Percentiles rank a stretch among this genome's conserved stretches.
Conservation (phyloP, 2,797 vertebrate species). For the Pteronotus mesoamericanus region DNA sequence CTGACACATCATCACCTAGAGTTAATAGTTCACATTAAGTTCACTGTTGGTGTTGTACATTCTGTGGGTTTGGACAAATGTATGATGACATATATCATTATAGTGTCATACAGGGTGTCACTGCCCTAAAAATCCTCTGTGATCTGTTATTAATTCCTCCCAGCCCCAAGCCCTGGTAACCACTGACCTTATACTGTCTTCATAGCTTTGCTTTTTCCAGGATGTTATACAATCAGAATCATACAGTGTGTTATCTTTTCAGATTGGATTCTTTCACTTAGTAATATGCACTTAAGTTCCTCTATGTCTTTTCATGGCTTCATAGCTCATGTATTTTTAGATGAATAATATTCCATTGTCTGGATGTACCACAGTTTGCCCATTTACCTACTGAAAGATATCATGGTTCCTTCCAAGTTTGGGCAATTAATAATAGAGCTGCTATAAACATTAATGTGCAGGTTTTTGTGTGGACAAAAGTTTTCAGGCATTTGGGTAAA, state of each 20-base stretch:
- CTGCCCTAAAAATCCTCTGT: background rate
- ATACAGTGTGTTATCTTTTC: background rate
- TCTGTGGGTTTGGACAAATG: background rate
- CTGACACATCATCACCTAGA: fast-evolving
- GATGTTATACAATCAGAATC: background rate
- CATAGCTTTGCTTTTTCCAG: background rate
- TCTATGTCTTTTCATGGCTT: background rate
- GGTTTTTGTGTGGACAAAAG: fast-evolving
- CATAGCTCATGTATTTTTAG: background rate
- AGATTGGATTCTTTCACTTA: background rate
- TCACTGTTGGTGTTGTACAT: fast-evolving
- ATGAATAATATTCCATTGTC: background rate
- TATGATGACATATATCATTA: fast-evolving
- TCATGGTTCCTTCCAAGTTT: background rate
- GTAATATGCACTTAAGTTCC: too few relatives aligned
- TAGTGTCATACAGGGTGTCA: background rate
- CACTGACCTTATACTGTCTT: background rate
- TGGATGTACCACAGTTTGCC: background rate
- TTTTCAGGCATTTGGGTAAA: background rate
- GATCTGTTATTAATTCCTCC: fast-evolving
- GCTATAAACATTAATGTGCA: background rate
- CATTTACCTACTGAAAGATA: background rate
- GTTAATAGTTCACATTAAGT: background rate
- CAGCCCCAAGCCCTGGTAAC: too few relatives aligned
- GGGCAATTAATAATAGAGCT: background rate